Evolutionary conservation across 2,113 vertebrate genomes (phyloP), one percentile per base, ranked within the genome.

Genomic region (Phalacrocorax carbo): DNA sequence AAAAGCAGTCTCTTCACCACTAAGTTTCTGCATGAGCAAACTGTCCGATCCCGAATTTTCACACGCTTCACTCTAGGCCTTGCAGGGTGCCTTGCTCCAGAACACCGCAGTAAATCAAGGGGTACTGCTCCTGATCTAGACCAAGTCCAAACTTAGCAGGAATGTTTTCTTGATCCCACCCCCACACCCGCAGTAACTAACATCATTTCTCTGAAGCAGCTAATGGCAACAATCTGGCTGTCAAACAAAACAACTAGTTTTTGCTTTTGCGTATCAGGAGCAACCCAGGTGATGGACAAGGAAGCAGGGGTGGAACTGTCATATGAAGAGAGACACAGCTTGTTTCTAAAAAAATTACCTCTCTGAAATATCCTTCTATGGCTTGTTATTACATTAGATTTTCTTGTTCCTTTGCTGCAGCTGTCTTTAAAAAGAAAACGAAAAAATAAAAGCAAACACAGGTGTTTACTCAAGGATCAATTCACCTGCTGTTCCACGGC

Each of bases 391-490:
- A 62, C 42, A 55, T 70, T 51, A 90, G 72, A 58, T 54, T 82
- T 94, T 91, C 87, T 92, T 91, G 65, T 49, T 95, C 65, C 54
- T 83, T 86, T 93, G 72, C 73, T 71, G 62, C 85, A 97, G 90
- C 96, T 94, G 95, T 73, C 94, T 89, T 82, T 61, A 51, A 75
- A 75, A 73, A 72, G 49, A 93, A 89, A 87, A 84, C 32, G 46
- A 19, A 19, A 34, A 10, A 1, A 10, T 1, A 82, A 93, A 89
- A 72, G 69, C 93, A 97, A 97, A 96, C 97, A 97, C 7, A 44
- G 77, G 32, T 96, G 91, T 97, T 97, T 96, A 90, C 95, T 72
- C 79, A 96, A 68, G 91, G 93, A 94, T 96, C 91, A 88, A 48
- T 92, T 87, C 96, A 96, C 91, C 94, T 95, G 96, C 95, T 97